Conservation (phyloP, 2,113 vertebrate species). For the Oriolus oriolus region DNA sequence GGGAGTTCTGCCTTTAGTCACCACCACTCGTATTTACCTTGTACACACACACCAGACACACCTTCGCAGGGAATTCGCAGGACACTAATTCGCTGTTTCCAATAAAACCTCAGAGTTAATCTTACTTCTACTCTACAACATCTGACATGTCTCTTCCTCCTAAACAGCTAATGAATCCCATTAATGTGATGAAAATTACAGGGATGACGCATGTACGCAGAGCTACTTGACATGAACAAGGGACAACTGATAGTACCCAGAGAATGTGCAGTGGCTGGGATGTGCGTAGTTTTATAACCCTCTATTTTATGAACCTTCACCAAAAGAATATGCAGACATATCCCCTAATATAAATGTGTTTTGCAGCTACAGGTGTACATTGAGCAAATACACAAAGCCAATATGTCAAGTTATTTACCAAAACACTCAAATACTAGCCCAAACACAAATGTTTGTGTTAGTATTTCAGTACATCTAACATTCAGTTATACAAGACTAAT, state of each 20-base stretch:
- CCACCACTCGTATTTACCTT: not conserved
- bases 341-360: not conserved
- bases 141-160: not conserved
- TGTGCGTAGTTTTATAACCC: not conserved
- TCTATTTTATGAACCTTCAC: not conserved
- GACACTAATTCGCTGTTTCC: not conserved
- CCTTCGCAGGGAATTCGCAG: not conserved
- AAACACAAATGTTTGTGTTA: not conserved
- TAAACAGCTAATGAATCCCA: conserved; percentile 2
- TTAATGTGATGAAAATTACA: conserved; percentile 24
- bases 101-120: not conserved
- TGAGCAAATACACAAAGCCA: not conserved
- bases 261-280: not conserved
- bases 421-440: not conserved
- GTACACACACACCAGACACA: not conserved
- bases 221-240: not conserved
- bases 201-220: accelerated
- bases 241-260: not conserved
- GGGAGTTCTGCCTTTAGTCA: not conserved
- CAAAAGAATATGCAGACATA: not conserved
- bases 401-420: not conserved
- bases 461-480: not conserved
- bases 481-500: not conserved
- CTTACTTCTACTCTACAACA: not conserved
- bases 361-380: not conserved